These are phyloP conservation scores for Agriopis marginaria DNA, from an alignment of 2,888 invertebrate genomes.

Conservation along the genomic window DNA sequence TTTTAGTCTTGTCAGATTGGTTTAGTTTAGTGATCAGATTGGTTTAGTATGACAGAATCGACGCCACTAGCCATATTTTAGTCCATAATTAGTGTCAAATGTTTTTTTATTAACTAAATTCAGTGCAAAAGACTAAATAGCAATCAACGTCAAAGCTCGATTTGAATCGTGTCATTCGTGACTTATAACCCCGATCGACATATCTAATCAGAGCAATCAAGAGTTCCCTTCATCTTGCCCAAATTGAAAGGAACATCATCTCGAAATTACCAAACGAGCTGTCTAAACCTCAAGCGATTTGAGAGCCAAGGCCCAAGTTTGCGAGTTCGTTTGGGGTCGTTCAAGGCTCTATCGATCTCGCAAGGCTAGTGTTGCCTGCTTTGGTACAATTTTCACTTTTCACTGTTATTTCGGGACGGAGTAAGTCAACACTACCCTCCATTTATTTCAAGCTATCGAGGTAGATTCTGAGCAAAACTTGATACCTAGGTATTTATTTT, in stretches of 20 bases:
- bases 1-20: too few relatives aligned
- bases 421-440: slow-evolving; percentile 15
- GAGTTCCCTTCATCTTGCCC: slow-evolving; percentile 4
- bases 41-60: too few relatives aligned
- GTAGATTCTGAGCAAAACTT: slow-evolving; percentile 8
- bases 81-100: too few relatives aligned
- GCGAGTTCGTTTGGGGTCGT: slow-evolving; percentile 59
- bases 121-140: neutral
- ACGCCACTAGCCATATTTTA: too few relatives aligned
- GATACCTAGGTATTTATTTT: slow-evolving; percentile 18
- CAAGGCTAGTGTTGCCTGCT: slow-evolving; percentile 60
- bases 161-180: slow-evolving; percentile 9
- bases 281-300: slow-evolving; percentile 15
- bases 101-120: neutral
- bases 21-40: too few relatives aligned
- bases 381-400: slow-evolving; percentile 61
- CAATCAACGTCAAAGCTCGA: neutral
- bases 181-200: slow-evolving; percentile 13
- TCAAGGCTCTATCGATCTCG: slow-evolving; percentile 83
- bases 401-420: slow-evolving; percentile 24
- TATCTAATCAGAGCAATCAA: slow-evolving; percentile 10
- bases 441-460: slow-evolving; percentile 24
- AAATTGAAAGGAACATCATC: slow-evolving; percentile 33
- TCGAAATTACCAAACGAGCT: slow-evolving; percentile 12
- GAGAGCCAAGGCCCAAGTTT: slow-evolving; percentile 26